Evolutionary conservation across 2,888 invertebrate genomes (phyloP).

Genomic region (Lasioglossum calceatum): DNA sequence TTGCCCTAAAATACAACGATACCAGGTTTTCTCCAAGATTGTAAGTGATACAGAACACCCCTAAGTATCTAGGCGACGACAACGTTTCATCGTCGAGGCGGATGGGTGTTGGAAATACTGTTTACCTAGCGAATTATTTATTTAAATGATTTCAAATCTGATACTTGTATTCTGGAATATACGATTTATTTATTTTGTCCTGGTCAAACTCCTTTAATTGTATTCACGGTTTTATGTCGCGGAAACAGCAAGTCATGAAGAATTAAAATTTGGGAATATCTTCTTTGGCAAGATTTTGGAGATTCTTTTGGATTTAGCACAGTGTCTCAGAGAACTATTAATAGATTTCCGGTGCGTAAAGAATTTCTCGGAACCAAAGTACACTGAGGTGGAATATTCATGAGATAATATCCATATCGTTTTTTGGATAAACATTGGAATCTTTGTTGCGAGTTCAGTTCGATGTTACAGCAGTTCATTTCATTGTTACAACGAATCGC

Average conservation of each 20-base stretch:
- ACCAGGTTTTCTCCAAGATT: not conserved
- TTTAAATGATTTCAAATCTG: no score
- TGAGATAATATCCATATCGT: not conserved
- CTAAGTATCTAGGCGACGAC: not conserved
- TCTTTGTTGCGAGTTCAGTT: no score
- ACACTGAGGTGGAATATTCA: not conserved
- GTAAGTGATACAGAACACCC: not conserved
- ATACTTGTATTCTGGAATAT: no score
- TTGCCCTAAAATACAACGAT: conserved; percentile 81
- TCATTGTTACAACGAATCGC: not conserved
- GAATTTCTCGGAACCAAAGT: not conserved
- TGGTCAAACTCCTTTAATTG: not conserved
- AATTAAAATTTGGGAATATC: not conserved
- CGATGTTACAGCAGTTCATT: not conserved
- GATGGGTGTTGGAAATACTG: not conserved
- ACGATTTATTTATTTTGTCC: not conserved
- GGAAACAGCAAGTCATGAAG: not conserved
- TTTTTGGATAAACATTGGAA: not conserved
- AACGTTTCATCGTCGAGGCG: not conserved
- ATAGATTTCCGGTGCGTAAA: not conserved
- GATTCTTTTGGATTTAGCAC: not conserved
- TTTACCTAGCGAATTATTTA: no score
- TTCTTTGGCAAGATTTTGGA: not conserved
- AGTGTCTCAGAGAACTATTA: no score
- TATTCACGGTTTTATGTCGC: not conserved